Evolutionary conservation across 2,797 vertebrate species (phyloP).

Genomic region (Uromys caudimaculatus): DNA sequence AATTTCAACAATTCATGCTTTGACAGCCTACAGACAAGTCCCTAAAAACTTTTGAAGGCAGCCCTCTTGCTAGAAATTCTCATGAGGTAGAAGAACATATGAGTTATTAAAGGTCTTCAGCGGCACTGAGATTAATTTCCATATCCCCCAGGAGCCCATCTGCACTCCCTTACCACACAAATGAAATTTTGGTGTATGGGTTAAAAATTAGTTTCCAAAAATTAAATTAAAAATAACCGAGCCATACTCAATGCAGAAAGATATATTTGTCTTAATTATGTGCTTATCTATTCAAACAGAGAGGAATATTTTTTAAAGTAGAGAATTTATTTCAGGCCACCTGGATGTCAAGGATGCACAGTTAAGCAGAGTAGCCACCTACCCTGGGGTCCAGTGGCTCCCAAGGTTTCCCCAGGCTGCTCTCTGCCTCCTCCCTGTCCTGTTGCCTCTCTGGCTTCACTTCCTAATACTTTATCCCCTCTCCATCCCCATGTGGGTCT

Average conservation of each 20-base stretch:
- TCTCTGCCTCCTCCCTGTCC: not conserved
- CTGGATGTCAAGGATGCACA: constrained; percentile 56
- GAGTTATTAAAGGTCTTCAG: constrained; percentile 86
- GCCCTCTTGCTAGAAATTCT: constrained; percentile 82
- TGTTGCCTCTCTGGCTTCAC: not conserved
- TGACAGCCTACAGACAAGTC: constrained; percentile 78
- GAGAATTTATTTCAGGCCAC: constrained; percentile 70
- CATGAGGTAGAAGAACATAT: constrained; percentile 84
- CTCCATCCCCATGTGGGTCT: not conserved
- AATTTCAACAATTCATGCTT: constrained; percentile 56
- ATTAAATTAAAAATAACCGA: constrained; percentile 82
- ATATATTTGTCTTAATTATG: constrained; percentile 61
- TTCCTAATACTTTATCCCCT: not conserved
- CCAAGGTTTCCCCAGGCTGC: not conserved
- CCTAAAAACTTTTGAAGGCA: constrained; percentile 82
- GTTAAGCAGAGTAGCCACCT: constrained; percentile 41
- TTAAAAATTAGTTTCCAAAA: constrained; percentile 86
- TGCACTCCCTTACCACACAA: constrained; percentile 82
- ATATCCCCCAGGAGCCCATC: constrained; percentile 82
- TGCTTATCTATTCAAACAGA: constrained; percentile 67
- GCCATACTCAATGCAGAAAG: constrained; percentile 69
- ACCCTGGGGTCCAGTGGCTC: not conserved
- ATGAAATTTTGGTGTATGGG: constrained; percentile 80
- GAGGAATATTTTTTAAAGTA: constrained; percentile 69
- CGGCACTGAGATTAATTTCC: constrained; percentile 85